Percentiles rank a stretch among this genome's conserved stretches.
phyloP scores from a whole-genome alignment of 2,797 vertebrate genomes.

The Phrynocephalus guinanensis region DNA sequence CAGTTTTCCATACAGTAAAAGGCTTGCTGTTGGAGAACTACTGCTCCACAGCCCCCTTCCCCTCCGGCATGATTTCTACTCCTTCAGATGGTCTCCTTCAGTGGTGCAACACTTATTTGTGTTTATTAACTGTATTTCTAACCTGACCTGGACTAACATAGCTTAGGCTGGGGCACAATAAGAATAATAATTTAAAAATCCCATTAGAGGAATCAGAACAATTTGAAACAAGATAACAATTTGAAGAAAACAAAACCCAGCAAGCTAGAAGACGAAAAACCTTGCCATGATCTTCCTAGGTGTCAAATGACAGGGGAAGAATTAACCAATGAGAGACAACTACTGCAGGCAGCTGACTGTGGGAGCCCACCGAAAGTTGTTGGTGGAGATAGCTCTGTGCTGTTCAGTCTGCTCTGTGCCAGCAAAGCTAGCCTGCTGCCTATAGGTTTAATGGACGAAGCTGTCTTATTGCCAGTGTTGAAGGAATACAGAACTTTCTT shows the following conservation, averaged over 20 bases:
- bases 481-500: neutral
- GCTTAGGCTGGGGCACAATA: too few species aligned
- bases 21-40: neutral
- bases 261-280: too few species aligned
- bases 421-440: neutral
- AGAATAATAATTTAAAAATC: too few species aligned
- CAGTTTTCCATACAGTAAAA: neutral
- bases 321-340: neutral
- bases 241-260: too few species aligned
- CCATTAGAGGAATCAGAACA: too few species aligned
- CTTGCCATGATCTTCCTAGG: too few species aligned
- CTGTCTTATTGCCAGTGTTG: neutral
- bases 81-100: neutral
- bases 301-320: too few species aligned
- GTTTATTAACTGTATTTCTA: too few species aligned
- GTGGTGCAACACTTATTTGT: neutral
- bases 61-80: neutral
- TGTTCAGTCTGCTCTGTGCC: neutral
- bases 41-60: neutral
- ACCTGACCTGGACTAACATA: too few species aligned
- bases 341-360: neutral
- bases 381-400: neutral
- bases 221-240: too few species aligned
- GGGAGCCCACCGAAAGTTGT: neutral
- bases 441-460: neutral